Base-by-base conservation (phyloP, 2,797 vertebrate species). In the Schizopygopsis pylzovi region DNA sequence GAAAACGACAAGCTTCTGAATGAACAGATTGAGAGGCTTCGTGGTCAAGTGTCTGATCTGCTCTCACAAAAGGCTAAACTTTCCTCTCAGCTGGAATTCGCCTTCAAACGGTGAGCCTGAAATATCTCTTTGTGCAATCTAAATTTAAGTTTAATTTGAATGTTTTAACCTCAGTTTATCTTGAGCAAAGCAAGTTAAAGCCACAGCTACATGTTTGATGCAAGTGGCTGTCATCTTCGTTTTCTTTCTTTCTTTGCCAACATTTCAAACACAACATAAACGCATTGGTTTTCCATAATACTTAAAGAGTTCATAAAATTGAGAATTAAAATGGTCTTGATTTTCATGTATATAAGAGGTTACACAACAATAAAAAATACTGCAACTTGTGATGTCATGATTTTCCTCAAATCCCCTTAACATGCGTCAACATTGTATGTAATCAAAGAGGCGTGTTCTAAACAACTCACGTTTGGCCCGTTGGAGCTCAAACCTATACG, bases 51-150 rank as follows among this genome's bases (percentile, higher is more conserved):
- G 81, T 96, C 96, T 7, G 96, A 98, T 63, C 90, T 98, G 63
- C 94, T 95, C 43, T 97, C 96, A 67, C 97, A 97, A 85, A 97
- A 96, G 20, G 96, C 98, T 77, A 98, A 96, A 90, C 94, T 98
- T 72, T 96, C 97, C 22, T 98, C 98, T 2, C 97, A 98, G 59
- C 94, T 99, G 15, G 97, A 99, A 87, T 99, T 99, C 90, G 96
- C 96, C 88, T 97, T 96, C 89, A 99, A 98, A 92, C 95, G 98
- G 98, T 99, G 92, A 91, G 82, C 7, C 13, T 67, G 33, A 41
- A 47, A 49, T 71, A 43, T 70, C 41, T 28, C 41, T 1, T 4
- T 22, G 39, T 56, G 49, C 12, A 25, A 16, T 78, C 6, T 39
- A 15, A 41, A 59, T 59, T 16, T 41, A 56, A 41, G 52, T 59